These are phyloP conservation scores for Achatina immaculata DNA, from an alignment of 1,140 invertebrate species.

Conservation along the genomic window DNA sequence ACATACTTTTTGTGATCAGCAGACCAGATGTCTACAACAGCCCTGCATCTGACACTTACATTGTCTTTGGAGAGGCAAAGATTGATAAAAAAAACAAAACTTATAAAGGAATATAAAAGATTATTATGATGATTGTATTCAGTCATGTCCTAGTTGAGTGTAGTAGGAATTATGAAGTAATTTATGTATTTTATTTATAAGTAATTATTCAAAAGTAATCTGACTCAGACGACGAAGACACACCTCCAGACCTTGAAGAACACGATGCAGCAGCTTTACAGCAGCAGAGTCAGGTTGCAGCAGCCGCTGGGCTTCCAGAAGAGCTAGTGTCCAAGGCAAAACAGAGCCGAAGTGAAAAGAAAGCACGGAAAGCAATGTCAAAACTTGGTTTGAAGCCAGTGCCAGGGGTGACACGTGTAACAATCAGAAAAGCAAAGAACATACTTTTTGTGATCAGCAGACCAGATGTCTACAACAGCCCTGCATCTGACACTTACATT, in stretches of 20 bases:
- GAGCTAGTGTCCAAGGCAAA: slow-evolving; percentile 93
- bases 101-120: too few species aligned
- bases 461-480: slow-evolving; percentile 99
- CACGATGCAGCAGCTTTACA: slow-evolving; percentile 43
- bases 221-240: slow-evolving; percentile 77
- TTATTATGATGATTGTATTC: too few species aligned
- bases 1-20: too few species aligned
- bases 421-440: slow-evolving; percentile 98
- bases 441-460: slow-evolving; percentile 99
- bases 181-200: too few species aligned
- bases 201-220: too few species aligned
- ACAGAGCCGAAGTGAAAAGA: slow-evolving; percentile 98
- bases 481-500: slow-evolving; percentile 99
- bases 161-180: too few species aligned
- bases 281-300: slow-evolving; percentile 72
- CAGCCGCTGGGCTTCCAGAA: slow-evolving; percentile 80
- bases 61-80: too few species aligned
- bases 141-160: too few species aligned
- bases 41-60: too few species aligned
- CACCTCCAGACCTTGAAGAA: slow-evolving; percentile 90
- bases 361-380: slow-evolving; percentile 98
- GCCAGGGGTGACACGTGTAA: slow-evolving; percentile 94
- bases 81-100: too few species aligned
- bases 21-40: too few species aligned
- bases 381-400: slow-evolving; percentile 91